Base-by-base conservation (phyloP, 2,797 vertebrate genomes). In the Molossus molossus region DNA sequence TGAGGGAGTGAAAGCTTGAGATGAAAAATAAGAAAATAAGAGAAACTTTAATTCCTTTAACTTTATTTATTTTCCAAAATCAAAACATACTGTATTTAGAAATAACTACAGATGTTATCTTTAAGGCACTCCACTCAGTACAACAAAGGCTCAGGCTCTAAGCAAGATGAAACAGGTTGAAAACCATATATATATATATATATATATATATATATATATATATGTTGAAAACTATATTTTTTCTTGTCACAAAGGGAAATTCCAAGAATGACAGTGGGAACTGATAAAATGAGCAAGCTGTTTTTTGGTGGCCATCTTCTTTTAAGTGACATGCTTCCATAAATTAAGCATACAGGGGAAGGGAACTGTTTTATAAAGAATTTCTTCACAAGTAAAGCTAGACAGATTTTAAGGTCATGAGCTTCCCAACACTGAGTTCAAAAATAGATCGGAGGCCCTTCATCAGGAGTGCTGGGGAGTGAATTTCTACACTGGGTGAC, bases 341-440 rank as follows among this genome's bases (percentile, higher is more conserved):
- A 96, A 96, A 94, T 93, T 92, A 83, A 96, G 33, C 29, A 53
- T 27, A 21, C 11, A 3, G 53, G 20, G 1, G 20, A 79, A 83
- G 62, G 88, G 53, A 95, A 94, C 17, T n/a, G 50, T 84, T n/a
- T 87, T 94, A 23, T 87, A 75, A 87, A 94, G 48, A 82, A 88
- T 85, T 90, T 96, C 48, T 55, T 88, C 77, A 76, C n/a, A 69
- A 73, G 55, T 80, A 79, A 96, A 79, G 5, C 72, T 94, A 18
- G 50, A 73, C 17, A 77, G 29, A 6, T 48, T 93, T 90, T 67
- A 50, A 90, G 58, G 70, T 65, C 60, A 13, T 29, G 45, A 80
- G 29, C 55, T 80, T 90, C 53, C 60, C 73, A 92, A 82, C 2
- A 57, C 8, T 60, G 55, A 94, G 7, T 90, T 86, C n/a, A 76